Conservation (phyloP, 2,888 invertebrate species). For the Isoperla grammatica region DNA sequence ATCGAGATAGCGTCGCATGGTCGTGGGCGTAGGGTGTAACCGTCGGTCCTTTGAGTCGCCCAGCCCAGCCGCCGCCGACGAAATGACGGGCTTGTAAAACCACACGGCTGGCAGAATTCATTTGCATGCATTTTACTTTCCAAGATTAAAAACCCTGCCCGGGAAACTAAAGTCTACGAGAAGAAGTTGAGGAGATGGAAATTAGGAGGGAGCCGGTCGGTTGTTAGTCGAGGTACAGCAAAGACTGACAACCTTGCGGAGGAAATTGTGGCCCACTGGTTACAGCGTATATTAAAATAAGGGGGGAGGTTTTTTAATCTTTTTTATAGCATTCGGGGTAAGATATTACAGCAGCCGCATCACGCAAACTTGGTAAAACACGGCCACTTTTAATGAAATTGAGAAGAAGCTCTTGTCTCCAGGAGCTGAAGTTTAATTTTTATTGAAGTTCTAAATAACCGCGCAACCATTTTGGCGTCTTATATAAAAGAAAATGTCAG, state of each 20-base stretch:
- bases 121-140: constrained; percentile 48
- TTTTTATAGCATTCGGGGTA: constrained; percentile 22
- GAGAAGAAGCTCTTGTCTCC: constrained; percentile 6
- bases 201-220: constrained; percentile 3
- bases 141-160: constrained; percentile 43
- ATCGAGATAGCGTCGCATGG: too few relatives aligned
- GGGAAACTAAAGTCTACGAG: constrained; percentile 44
- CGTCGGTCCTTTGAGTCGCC: too few relatives aligned
- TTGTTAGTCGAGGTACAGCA: constrained; percentile 25
- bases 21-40: too few relatives aligned
- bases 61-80: constrained; percentile 35
- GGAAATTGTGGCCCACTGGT: constrained; percentile 18
- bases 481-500: constrained; percentile 22
- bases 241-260: constrained; percentile 21
- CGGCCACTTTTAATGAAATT: constrained; percentile 28
- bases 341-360: constrained; percentile 15
- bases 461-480: not conserved
- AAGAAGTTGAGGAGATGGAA: constrained; percentile 32
- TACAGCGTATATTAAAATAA: constrained; percentile 20
- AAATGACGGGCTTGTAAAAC: constrained; percentile 47
- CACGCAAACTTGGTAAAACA: constrained; percentile 22
- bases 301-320: constrained; percentile 22
- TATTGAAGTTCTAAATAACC: constrained; percentile 25
- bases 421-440: constrained; percentile 23
- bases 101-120: constrained; percentile 42